phyloP scores from a whole-genome alignment of 2,113 vertebrate species.

The Pelusios castaneus region DNA sequence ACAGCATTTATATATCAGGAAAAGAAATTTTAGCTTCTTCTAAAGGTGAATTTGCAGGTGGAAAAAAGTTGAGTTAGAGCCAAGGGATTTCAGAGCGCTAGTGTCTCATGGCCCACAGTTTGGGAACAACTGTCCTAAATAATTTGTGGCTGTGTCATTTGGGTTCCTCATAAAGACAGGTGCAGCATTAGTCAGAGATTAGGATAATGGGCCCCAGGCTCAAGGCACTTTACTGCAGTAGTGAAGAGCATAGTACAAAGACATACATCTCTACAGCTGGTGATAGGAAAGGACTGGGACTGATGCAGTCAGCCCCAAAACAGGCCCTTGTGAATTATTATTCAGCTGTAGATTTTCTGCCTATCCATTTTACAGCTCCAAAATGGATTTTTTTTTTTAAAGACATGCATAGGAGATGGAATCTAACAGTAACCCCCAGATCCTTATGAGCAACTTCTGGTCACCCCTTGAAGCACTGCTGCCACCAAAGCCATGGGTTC shows the following conservation, averaged over 20 bases:
- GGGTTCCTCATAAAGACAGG: accelerated
- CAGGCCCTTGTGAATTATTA: neutral
- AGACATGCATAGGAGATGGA: neutral
- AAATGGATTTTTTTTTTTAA: neutral
- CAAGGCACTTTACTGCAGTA: neutral
- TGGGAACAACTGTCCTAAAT: neutral
- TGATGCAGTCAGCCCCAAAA: neutral
- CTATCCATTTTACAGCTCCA: neutral
- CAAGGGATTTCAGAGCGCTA: neutral
- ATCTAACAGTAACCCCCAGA: neutral
- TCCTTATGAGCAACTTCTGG: neutral
- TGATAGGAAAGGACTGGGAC: neutral
- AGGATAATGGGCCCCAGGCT: neutral
- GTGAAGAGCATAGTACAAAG: accelerated
- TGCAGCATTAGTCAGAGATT: neutral
- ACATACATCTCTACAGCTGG: neutral
- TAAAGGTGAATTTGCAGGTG: neutral
- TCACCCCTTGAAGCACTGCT: too few species aligned
- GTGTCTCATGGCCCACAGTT: neutral
- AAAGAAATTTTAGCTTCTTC: neutral
- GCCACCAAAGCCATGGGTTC: too few species aligned
- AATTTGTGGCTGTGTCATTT: neutral
- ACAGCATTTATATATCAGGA: neutral
- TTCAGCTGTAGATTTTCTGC: neutral
- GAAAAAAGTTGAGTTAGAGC: neutral